These are phyloP conservation scores for Pangasius djambal DNA, from an alignment of 2,797 vertebrate species.

Conservation along the genomic window DNA sequence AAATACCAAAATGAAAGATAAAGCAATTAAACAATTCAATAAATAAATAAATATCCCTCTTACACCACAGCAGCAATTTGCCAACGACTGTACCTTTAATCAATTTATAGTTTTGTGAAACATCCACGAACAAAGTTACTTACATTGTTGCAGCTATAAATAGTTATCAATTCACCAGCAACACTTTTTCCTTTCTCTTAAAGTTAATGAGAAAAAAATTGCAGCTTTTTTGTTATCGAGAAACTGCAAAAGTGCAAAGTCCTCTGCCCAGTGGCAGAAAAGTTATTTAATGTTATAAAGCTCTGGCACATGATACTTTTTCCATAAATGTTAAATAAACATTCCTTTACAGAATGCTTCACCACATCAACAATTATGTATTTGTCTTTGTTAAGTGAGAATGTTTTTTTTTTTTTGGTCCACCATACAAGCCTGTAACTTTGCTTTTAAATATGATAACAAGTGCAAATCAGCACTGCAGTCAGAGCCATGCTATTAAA, in stretches of 20 bases:
- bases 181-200: background rate
- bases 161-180: background rate
- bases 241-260: background rate
- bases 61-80: background rate
- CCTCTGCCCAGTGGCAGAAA: background rate
- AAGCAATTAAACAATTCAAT: background rate
- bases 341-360: background rate
- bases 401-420: background rate
- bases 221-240: background rate
- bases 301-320: background rate
- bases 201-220: background rate
- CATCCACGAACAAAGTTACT: background rate
- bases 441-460: background rate
- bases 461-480: background rate
- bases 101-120: constrained; percentile 1
- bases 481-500: background rate
- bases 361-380: background rate
- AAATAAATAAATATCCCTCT: constrained; percentile 7
- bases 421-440: background rate
- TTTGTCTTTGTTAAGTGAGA: background rate
- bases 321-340: background rate
- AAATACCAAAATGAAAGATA: background rate
- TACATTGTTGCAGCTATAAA: background rate
- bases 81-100: background rate
- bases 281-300: background rate